phyloP scores from a whole-genome alignment of 2,888 invertebrate species.

The Subacronicta megacephala region DNA sequence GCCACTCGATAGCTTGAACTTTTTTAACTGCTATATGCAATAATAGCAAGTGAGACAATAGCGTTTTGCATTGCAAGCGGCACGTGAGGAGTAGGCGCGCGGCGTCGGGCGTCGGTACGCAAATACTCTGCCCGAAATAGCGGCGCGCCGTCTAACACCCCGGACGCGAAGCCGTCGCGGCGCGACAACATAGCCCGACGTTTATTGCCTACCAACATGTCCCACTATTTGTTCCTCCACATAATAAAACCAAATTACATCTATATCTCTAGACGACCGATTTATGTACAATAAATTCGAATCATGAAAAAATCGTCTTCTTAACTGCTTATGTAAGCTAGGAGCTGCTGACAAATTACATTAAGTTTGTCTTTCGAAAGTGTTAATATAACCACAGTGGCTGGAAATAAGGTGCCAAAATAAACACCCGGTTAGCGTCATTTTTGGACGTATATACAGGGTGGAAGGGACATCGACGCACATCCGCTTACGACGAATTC shows the following conservation, averaged over 20 bases:
- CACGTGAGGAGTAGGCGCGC: slow-evolving; percentile 72
- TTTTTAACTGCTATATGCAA: slow-evolving; percentile 37
- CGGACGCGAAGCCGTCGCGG: slow-evolving; percentile 65
- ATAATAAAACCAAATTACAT: slow-evolving; percentile 55
- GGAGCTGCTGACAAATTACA: too few relatives aligned
- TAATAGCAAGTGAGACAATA: slow-evolving; percentile 60
- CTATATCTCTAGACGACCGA: slow-evolving; percentile 42
- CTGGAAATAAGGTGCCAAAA: too few relatives aligned
- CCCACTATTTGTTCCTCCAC: slow-evolving; percentile 56
- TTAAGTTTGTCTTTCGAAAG: too few relatives aligned
- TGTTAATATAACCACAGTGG: too few relatives aligned
- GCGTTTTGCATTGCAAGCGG: slow-evolving; percentile 70
- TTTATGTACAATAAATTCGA: too few relatives aligned
- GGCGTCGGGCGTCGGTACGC: slow-evolving; percentile 71
- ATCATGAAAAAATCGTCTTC: too few relatives aligned
- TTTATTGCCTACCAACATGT: slow-evolving; percentile 60
- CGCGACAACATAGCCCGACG: slow-evolving; percentile 53
- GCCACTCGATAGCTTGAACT: slow-evolving; percentile 7
- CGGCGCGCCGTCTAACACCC: slow-evolving; percentile 82
- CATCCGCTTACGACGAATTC: too few relatives aligned
- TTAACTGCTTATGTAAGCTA: too few relatives aligned
- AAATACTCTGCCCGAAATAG: slow-evolving; percentile 84
- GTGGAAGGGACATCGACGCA: too few relatives aligned
- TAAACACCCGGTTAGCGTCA: too few relatives aligned
- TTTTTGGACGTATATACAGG: too few relatives aligned